Conservation (phyloP, 2,888 invertebrate species). For the Tridacna crocea region DNA sequence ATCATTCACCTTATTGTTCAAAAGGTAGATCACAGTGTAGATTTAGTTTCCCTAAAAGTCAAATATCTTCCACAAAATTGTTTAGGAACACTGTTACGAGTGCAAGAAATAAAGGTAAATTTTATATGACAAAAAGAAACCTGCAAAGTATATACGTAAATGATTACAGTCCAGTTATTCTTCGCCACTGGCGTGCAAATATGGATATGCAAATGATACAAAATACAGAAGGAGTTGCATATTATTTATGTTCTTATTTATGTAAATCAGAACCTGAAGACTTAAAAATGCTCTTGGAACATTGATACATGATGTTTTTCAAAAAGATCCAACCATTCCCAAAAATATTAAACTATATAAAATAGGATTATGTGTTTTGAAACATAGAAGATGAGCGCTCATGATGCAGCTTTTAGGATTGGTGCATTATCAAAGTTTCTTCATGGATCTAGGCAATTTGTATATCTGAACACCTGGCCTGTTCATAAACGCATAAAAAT, state of each 20-base stretch:
- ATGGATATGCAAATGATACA: constrained; percentile 47
- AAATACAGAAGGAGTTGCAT: constrained; percentile 52
- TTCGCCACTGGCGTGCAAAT: constrained; percentile 50
- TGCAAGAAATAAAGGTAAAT: constrained; percentile 35
- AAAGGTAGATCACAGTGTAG: too few relatives aligned
- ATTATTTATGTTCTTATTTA: constrained; percentile 45
- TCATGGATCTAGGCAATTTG: constrained; percentile 19
- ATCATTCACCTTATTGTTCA: constrained; percentile 1
- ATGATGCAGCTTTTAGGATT: constrained; percentile 49
- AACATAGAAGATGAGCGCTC: too few relatives aligned
- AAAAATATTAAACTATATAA: constrained; percentile 8
- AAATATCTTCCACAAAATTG: too few relatives aligned
- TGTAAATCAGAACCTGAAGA: constrained; percentile 47
- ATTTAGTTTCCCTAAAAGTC: constrained; percentile 45
- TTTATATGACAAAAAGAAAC: constrained; percentile 36
- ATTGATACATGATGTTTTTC: constrained; percentile 29
- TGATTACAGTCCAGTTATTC: constrained; percentile 38
- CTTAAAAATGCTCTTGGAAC: too few relatives aligned
- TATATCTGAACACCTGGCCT: constrained; percentile 36
- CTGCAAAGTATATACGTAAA: constrained; percentile 22
- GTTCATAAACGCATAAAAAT: constrained; percentile 31
- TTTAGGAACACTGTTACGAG: background rate
- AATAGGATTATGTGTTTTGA: constrained; percentile 41
- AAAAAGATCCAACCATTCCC: constrained; percentile 24
- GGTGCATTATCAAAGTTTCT: constrained; percentile 24